phyloP scores from a whole-genome alignment of 2,797 vertebrate species.

The Enteromius fasciolatus region DNA sequence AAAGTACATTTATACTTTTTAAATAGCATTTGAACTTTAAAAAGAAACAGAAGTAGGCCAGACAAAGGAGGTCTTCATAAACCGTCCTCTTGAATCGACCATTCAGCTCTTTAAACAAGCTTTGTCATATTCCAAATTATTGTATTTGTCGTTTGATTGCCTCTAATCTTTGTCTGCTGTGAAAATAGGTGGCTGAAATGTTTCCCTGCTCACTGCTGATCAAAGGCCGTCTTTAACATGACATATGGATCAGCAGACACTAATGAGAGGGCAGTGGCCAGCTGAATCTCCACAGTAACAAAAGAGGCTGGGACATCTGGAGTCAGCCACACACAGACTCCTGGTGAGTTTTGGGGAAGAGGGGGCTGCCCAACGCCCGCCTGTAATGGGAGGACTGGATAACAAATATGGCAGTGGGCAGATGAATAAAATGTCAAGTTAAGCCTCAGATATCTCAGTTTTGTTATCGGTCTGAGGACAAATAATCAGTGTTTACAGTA shows the following conservation, averaged over 20 bases:
- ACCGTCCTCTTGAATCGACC: neutral
- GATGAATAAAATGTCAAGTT: constrained; percentile 33
- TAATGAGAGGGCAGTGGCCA: constrained; percentile 57
- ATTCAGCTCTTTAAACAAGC: constrained; percentile 25
- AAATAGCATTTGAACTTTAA: neutral
- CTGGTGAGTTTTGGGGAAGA: constrained; percentile 52
- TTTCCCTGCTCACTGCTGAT: constrained; percentile 50
- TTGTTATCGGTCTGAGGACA: constrained; percentile 8
- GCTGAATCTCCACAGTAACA: constrained; percentile 60
- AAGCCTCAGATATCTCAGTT: neutral
- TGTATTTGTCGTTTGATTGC: constrained; percentile 47
- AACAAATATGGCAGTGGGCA: constrained; percentile 58
- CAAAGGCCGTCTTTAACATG: constrained; percentile 57
- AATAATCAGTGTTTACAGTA: constrained; percentile 28
- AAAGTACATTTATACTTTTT: neutral
- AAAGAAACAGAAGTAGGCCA: neutral
- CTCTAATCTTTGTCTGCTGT: constrained; percentile 43
- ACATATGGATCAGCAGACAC: constrained; percentile 63
- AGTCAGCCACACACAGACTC: constrained; percentile 54
- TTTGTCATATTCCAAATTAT: constrained; percentile 26
- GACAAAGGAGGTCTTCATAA: constrained; percentile 1
- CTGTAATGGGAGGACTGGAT: constrained; percentile 46
- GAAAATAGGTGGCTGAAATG: constrained; percentile 46
- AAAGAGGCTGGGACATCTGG: constrained; percentile 63
- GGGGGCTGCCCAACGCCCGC: constrained; percentile 40